These are phyloP conservation scores for Clarias fuscus DNA, from an alignment of 2,797 vertebrate genomes.

Conservation along the genomic window DNA sequence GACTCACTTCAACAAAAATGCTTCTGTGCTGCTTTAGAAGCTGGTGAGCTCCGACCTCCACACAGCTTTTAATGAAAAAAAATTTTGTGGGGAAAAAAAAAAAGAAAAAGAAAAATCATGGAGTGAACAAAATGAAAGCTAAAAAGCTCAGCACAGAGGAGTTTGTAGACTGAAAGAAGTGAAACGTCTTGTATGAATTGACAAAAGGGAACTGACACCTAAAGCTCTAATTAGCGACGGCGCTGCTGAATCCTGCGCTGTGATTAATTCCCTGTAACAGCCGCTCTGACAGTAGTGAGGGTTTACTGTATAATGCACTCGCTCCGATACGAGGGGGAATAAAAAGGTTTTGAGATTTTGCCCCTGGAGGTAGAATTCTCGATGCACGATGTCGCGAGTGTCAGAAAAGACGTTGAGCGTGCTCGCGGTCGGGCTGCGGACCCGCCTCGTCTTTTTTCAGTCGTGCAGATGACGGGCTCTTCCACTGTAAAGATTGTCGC, in stretches of 20 bases:
- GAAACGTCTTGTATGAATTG: no score
- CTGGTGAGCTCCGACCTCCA: background rate
- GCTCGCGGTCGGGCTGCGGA: no score
- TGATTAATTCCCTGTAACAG: background rate
- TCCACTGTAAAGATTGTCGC: no score
- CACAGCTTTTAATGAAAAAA: background rate
- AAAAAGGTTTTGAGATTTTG: no score
- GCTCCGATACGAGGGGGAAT: no score
- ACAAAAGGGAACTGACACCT: background rate
- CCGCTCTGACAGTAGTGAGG: background rate
- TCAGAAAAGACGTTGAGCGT: no score
- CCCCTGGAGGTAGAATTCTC: no score
- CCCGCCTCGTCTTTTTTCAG: no score
- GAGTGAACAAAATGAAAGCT: background rate
- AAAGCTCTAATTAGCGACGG: no score
- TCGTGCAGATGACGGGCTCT: no score
- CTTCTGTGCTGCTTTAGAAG: background rate
- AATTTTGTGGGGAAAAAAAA: background rate
- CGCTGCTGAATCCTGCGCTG: background rate
- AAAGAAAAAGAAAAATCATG: background rate
- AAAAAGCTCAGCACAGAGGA: background rate
- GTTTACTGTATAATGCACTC: background rate
- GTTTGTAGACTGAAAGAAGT: background rate
- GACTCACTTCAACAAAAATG: slow-evolving; percentile 1
- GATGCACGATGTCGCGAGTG: no score